Evolutionary conservation across 2,888 invertebrate genomes (phyloP).

Genomic region (Subacronicta megacephala): DNA sequence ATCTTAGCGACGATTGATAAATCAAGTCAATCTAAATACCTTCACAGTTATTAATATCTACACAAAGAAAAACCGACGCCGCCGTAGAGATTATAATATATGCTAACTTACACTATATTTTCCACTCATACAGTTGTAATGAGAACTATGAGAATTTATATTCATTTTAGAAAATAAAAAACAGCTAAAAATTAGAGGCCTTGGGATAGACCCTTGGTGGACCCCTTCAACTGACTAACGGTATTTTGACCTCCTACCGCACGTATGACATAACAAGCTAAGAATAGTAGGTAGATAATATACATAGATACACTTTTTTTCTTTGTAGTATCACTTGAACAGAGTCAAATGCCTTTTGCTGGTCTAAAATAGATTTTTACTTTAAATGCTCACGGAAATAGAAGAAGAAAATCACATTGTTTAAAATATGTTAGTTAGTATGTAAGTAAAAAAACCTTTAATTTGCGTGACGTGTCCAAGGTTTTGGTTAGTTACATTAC

Average conservation of each 20-base stretch:
- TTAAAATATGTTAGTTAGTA: too few species aligned
- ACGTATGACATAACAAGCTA: too few species aligned
- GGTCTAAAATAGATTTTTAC: background rate
- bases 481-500: constrained; percentile 1
- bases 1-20: background rate
- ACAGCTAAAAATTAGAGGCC: background rate
- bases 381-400: too few species aligned
- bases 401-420: background rate
- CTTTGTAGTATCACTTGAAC: background rate
- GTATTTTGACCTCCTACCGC: too few species aligned
- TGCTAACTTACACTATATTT: too few species aligned
- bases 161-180: too few species aligned
- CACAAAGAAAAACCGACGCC: background rate
- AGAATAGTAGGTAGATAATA: too few species aligned
- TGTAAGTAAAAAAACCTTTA: background rate
- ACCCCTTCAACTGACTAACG: background rate
- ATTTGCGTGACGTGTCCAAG: constrained; percentile 7
- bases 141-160: too few species aligned
- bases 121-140: too few species aligned
- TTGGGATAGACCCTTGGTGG: constrained; percentile 8
- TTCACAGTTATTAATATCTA: background rate
- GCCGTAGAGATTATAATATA: too few species aligned
- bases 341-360: background rate
- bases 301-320: too few species aligned
- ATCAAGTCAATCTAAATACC: too few species aligned